Base-by-base conservation (phyloP, 2,797 vertebrate genomes). In the Enteromius mattozi region DNA sequence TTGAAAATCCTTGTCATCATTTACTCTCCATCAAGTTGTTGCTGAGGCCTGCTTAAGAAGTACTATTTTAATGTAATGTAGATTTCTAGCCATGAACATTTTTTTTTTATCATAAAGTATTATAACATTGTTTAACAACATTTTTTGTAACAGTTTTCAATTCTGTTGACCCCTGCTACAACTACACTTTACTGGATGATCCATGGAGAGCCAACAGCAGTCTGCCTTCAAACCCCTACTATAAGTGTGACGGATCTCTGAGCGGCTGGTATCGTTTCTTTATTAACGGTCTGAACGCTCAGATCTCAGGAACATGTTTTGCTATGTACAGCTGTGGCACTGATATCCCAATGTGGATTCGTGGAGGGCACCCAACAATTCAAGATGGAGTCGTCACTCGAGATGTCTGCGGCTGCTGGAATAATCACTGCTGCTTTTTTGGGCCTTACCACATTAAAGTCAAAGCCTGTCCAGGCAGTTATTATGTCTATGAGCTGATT, bases 221-320 rank as follows among this genome's bases (percentile, higher is more conserved):
- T 63, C 59, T 47, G n/a, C 47, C 6, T 69, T 30, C 30, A 78
- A 37, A 21, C 16, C 17, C 16, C 49, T 21, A 1, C 27, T 16
- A 42, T 42, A 35, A 0, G 8, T 37, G 1, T 37, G 65, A 37
- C 27, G 0, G 0, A 0, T 16, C 2, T 30, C 12, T 14, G 35
- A 61, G 24, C 12, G 59, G 59, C 59, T 61, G 59, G 59, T 61
- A 61, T 13, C 82, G 72, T 13, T 45, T 83, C 3, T n/a, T 68
- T 33, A 40, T 76, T 19, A 66, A 40, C 21, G 21, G 21, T 24
- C 0, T 59, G 54, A 59, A 9, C 9, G 21, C 54, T 59, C 21
- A 24, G 3, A 59, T 59, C 54, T 8, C 54, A 59, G 54, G n/a
- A 21, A 24, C 54, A 0, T 59, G 54, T 59, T 1, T 24, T 24